Base-by-base conservation (phyloP, 37 sponge, comb jelly and placozoan species). In the Chondrosia reniformis region DNA sequence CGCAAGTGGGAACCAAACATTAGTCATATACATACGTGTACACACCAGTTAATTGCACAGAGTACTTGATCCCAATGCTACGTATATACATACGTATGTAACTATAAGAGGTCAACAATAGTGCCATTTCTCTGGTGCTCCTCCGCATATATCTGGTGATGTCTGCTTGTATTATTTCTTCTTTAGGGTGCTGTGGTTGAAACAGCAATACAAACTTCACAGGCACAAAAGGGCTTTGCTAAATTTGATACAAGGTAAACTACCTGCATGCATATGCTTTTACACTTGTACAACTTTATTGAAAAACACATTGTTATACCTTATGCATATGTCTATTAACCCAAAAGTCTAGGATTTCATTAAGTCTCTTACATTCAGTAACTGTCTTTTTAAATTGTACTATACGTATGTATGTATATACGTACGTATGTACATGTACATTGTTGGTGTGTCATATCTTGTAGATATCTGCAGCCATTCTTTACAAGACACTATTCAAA, bases 381-480 rank as follows among this genome's bases (percentile, higher is more conserved):
- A n/a, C n/a, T n/a, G n/a, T n/a, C n/a, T n/a, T n/a, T n/a, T n/a
- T n/a, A n/a, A n/a, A n/a, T n/a, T n/a, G n/a, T n/a, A n/a, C n/a
- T n/a, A n/a, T n/a, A n/a, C n/a, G n/a, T n/a, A n/a, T n/a, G n/a
- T 13, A 59, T 13, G 61, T 59, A 59, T 30, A 59, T 59, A 59
- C 61, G n/a, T 59, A 6, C 61, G n/a, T 13, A 13, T 13, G 28
- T 13, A 13, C n/a, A 30, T 59, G 52, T 49, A 15, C 15, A 49
- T 15, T 49, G 52, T 49, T 10, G 15, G 52, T 49, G 15, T 49
- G 52, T 49, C 15, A 49, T 49, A 15, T 49, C 52, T 49, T 49
- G 52, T 45, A 90, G 90, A 28, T 90, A 76, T 65, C 55, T 90
- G 44, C 78, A 61, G 46, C 90, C 90, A 1, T 85, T 82, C 36